Evolutionary conservation across 2,888 invertebrate species (phyloP).

Genomic region (Enchytraeus crypticus): DNA sequence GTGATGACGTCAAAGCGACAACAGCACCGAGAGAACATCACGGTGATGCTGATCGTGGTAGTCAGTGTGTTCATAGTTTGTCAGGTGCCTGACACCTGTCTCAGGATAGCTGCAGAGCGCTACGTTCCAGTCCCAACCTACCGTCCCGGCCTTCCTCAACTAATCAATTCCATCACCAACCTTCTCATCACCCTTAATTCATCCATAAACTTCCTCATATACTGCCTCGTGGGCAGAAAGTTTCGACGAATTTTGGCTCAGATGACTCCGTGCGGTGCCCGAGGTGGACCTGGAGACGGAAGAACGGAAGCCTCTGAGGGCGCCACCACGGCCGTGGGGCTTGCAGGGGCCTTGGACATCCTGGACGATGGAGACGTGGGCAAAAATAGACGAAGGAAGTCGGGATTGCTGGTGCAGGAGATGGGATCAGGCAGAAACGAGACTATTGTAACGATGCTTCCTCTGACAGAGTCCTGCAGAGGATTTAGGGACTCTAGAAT

Average conservation of each 20-base stretch:
- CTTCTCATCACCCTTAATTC: conserved; percentile 23
- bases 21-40: conserved; percentile 21
- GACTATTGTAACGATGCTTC: too few species aligned
- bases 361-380: too few species aligned
- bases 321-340: too few species aligned
- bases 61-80: conserved; percentile 22
- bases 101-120: conserved; percentile 11
- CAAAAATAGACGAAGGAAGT: too few species aligned
- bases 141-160: conserved; percentile 6
- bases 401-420: too few species aligned
- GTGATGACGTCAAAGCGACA: conserved; percentile 1
- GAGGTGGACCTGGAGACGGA: too few species aligned
- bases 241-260: conserved; percentile 20
- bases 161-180: conserved; percentile 18
- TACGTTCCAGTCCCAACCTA: background rate
- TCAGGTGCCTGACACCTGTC: conserved; percentile 16
- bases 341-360: too few species aligned
- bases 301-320: too few species aligned
- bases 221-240: conserved; percentile 25
- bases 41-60: conserved; percentile 21
- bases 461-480: too few species aligned
- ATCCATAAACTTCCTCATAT: conserved; percentile 24
- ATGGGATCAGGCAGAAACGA: too few species aligned
- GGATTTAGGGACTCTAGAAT: too few species aligned
- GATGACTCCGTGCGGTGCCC: conserved; percentile 12